Conservation (phyloP, 2,113 vertebrate species). For the Barnardius zonarius region DNA sequence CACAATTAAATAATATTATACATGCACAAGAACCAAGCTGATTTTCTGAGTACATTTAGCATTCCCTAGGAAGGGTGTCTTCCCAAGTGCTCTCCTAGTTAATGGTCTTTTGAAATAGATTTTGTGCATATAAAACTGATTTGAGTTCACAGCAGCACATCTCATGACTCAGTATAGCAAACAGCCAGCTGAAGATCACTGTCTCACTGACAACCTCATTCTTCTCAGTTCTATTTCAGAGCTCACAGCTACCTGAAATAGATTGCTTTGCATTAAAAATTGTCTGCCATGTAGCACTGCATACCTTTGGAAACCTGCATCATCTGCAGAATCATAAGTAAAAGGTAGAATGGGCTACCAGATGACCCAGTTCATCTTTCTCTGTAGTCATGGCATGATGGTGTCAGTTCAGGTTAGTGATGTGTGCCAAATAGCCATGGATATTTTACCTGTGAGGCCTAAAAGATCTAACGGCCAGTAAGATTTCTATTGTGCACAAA, state of each 20-base stretch:
- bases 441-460: background rate
- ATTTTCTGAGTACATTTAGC: background rate
- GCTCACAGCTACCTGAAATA: background rate
- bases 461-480: background rate
- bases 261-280: background rate
- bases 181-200: background rate
- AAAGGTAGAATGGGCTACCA: background rate
- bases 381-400: background rate
- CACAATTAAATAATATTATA: background rate
- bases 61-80: background rate
- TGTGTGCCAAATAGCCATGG: background rate
- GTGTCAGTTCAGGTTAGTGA: background rate
- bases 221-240: slow-evolving; percentile 36
- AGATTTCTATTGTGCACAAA: background rate
- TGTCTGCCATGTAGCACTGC: background rate
- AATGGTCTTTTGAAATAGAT: background rate
- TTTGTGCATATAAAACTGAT: background rate
- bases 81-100: background rate
- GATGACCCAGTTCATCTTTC: background rate
- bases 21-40: background rate
- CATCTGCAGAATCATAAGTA: background rate
- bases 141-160: background rate
- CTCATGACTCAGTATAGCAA: background rate
- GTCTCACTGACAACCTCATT: background rate
- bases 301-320: background rate